Conservation (phyloP, 2,797 vertebrate species). For the Podarcis lilfordi region DNA sequence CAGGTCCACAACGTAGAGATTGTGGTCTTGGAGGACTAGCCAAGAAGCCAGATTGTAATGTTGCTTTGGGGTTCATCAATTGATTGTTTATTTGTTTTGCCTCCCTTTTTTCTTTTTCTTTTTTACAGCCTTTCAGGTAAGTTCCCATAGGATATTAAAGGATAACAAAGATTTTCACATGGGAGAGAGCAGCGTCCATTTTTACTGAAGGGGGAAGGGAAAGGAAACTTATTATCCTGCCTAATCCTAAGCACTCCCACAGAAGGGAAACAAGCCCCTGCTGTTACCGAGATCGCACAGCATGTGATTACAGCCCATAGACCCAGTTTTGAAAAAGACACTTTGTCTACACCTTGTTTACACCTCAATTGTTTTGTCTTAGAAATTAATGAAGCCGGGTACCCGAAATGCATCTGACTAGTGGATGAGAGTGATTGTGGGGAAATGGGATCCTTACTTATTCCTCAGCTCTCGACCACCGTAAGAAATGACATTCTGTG, state of each 20-base stretch:
- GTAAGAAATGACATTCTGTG: conserved; percentile 42
- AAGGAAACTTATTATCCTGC: conserved; percentile 50
- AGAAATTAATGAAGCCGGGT: conserved; percentile 52
- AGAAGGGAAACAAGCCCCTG: conserved; percentile 37
- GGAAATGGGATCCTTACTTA: conserved; percentile 60
- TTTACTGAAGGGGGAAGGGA: conserved; percentile 56
- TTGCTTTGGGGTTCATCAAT: conserved; percentile 44
- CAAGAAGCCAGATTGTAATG: conserved; percentile 48
- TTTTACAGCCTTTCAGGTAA: conserved; percentile 72
- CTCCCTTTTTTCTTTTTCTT: conserved; percentile 56
- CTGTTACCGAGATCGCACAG: fast-evolving
- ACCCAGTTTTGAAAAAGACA: background rate
- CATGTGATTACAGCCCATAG: background rate
- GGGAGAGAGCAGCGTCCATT: conserved; percentile 40
- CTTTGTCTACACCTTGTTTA: background rate
- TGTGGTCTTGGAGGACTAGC: conserved; percentile 88
- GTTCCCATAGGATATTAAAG: conserved; percentile 65
- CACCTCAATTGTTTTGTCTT: conserved; percentile 16
- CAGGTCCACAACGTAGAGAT: conserved; percentile 91
- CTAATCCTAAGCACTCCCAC: conserved; percentile 33
- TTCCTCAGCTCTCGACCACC: conserved; percentile 38
- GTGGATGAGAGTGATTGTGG: conserved; percentile 54
- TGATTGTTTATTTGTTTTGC: conserved; percentile 47
- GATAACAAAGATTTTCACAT: conserved; percentile 25
- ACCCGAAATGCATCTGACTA: conserved; percentile 48